A percentile compares a stretch with the other conserved stretches of the same genome.
These are phyloP conservation scores for Ypsolopha sequella DNA, from an alignment of 2,888 invertebrate species.

Conservation along the genomic window DNA sequence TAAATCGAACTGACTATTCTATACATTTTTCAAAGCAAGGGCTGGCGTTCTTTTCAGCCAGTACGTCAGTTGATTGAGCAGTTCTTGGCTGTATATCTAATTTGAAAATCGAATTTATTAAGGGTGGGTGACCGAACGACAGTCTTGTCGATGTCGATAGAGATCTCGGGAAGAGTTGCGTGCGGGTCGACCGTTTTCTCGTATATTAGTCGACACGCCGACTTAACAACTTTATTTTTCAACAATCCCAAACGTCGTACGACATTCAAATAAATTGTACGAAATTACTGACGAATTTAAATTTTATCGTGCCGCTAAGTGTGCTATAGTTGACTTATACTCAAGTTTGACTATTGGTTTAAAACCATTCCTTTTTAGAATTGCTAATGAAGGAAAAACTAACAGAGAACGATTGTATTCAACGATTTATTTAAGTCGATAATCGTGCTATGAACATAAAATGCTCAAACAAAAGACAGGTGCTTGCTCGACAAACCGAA, in stretches of 20 bases:
- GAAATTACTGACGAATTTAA: slow-evolving; percentile 42
- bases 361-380: not conserved
- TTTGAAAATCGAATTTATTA: not conserved
- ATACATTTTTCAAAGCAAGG: no score
- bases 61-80: no score
- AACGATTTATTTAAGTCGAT: slow-evolving; percentile 23
- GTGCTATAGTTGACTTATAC: not conserved
- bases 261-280: slow-evolving; percentile 31
- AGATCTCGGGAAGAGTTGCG: slow-evolving; percentile 10
- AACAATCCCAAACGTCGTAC: slow-evolving; percentile 32
- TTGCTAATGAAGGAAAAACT: not conserved
- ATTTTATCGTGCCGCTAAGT: slow-evolving; percentile 39
- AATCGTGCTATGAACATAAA: slow-evolving; percentile 33
- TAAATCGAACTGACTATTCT: not conserved
- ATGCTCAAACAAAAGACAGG: slow-evolving; percentile 27
- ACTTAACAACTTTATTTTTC: slow-evolving; percentile 58
- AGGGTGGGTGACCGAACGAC: slow-evolving; percentile 3
- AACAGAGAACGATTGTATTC: not conserved
- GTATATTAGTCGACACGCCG: slow-evolving; percentile 7
- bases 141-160: slow-evolving; percentile 11
- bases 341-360: slow-evolving; percentile 2
- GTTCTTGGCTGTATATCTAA: not conserved
- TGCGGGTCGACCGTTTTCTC: slow-evolving; percentile 9
- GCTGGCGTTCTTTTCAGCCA: no score
- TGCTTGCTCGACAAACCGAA: slow-evolving; percentile 46